A percentile compares a stretch with the other conserved stretches of the same genome.
These are phyloP conservation scores for Frieseomelitta varia DNA, from an alignment of 1,140 invertebrate genomes.

Conservation along the genomic window DNA sequence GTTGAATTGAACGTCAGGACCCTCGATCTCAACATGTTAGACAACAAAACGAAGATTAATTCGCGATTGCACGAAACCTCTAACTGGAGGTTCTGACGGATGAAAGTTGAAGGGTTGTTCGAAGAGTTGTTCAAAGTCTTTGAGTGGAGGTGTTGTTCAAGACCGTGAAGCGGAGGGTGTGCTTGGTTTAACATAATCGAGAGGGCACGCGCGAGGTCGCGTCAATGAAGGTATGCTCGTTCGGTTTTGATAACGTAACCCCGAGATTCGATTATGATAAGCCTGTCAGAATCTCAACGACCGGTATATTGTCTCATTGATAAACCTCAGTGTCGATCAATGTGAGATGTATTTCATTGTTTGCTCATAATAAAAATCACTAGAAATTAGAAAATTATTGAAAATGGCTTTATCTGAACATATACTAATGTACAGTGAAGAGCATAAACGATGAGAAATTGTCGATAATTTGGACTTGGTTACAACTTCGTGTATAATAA, in stretches of 20 bases:
- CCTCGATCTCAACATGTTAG: neutral
- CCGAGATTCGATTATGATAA: neutral
- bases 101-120: neutral
- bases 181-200: neutral
- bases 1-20: conserved; percentile 1
- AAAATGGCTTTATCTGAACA: too few species aligned
- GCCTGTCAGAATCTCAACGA: too few species aligned
- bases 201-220: neutral
- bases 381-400: too few species aligned
- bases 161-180: neutral
- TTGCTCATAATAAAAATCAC: too few species aligned
- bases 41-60: neutral
- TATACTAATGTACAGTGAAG: too few species aligned
- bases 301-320: too few species aligned
- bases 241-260: neutral
- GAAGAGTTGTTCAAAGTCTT: neutral
- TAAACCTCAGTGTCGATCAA: too few species aligned
- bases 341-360: too few species aligned
- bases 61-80: neutral
- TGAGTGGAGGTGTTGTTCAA: conserved; percentile 7
- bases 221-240: neutral
- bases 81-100: neutral
- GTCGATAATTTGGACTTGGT: too few species aligned
- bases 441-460: too few species aligned
- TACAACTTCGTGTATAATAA: too few species aligned